Conservation (phyloP, 2,797 vertebrate genomes). For the Microctenopoma lineatum region DNA sequence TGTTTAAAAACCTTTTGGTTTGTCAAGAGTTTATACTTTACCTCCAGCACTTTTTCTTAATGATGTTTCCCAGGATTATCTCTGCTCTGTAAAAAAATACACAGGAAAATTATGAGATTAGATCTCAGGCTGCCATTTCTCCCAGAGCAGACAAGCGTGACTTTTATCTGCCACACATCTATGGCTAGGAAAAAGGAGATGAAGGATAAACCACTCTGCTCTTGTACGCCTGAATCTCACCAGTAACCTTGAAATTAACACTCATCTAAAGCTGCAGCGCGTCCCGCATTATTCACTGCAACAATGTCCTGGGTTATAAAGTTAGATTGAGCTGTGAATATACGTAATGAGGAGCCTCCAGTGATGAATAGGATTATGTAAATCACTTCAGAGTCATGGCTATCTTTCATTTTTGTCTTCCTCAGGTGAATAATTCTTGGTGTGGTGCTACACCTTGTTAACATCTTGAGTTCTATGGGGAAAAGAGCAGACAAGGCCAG, state of each 20-base stretch:
- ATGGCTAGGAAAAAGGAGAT: constrained; percentile 24
- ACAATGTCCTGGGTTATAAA: constrained; percentile 24
- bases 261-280: constrained; percentile 31
- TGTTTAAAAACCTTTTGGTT: constrained; percentile 14
- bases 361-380: constrained; percentile 62
- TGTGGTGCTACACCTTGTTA: constrained; percentile 40
- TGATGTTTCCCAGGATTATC: constrained; percentile 96
- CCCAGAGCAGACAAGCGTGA: constrained; percentile 21
- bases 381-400: constrained; percentile 37
- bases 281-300: constrained; percentile 37
- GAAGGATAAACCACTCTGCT: constrained; percentile 17
- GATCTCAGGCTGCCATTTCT: constrained; percentile 27
- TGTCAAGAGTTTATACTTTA: constrained; percentile 65
- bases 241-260: constrained; percentile 59
- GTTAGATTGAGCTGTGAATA: constrained; percentile 44
- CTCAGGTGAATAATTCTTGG: constrained; percentile 36
- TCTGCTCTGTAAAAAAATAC: constrained; percentile 87
- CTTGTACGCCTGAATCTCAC: constrained; percentile 24
- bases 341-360: constrained; percentile 37
- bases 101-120: constrained; percentile 58
- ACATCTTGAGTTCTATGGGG: constrained; percentile 9
- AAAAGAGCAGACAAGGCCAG: constrained; percentile 24
- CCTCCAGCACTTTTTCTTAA: constrained; percentile 99
- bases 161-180: constrained; percentile 62
- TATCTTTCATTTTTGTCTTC: constrained; percentile 30